Base-by-base conservation (phyloP, 2,797 vertebrate species). In the Acanthornis magna region DNA sequence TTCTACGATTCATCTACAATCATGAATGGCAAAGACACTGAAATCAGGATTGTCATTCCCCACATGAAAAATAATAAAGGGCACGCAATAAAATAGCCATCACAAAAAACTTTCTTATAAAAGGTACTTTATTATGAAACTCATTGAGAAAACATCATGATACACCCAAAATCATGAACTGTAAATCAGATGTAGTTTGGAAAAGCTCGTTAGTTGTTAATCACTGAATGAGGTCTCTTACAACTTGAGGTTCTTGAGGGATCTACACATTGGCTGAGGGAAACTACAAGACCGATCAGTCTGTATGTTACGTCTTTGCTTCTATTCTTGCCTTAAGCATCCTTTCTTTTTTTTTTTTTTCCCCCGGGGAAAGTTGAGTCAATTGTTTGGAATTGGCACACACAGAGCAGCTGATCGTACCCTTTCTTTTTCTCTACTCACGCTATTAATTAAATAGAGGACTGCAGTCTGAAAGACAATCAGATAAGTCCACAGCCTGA, bases 391-490 rank as follows among this genome's bases (percentile, higher is more conserved):
- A 73, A 74, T 32, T 70, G 22, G 17, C 15, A 47, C 48, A 85
- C 10, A 14, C 3, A 32, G 17, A 54, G 47, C 40, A 77, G 38
- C 20, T 68, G 23, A 50, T 27, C 67, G 16, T 32, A 58, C 12
- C 7, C 12, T 79, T 79, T 60, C 7, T 51, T 96, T 76, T 89
- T 36, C 34, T 70, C 13, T 66, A 2, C 16, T 71, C 55, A 10
- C 17, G n/a, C 65, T 43, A 34, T 65, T 91, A 89, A 95, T 85
- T 95, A 91, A 92, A 80, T 19, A 65, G 55, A 89, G 47, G 27
- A 70, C 43, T 87, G 79, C 6, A 58, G 22, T 70, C 34, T 85
- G 67, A 94, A 91, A 83, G 51, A 85, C 82, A 88, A 85, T 91
- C 72, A 93, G 76, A 51, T 82, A 75, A 89, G 60, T 72, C 85